These are phyloP conservation scores for Andrena flavipes DNA, from an alignment of 2,888 invertebrate genomes.

Conservation along the genomic window DNA sequence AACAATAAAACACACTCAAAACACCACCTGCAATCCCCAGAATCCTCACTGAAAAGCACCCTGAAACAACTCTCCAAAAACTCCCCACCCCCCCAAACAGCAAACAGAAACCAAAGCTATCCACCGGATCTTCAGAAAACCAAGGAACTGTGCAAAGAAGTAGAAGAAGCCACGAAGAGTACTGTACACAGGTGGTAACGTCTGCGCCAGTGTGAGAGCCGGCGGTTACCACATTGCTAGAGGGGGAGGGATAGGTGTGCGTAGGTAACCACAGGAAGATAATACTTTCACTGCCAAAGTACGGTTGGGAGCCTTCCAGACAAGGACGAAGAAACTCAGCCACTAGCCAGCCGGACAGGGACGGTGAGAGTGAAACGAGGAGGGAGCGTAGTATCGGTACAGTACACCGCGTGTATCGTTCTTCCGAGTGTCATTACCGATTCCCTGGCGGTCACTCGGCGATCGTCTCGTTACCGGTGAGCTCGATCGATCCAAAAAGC, in stretches of 20 bases:
- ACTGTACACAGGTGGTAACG: conserved; percentile 25
- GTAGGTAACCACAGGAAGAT: conserved; percentile 80
- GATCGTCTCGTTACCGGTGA: conserved; percentile 35
- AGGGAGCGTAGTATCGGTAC: conserved; percentile 73
- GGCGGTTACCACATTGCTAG: conserved; percentile 59
- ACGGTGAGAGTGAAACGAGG: conserved; percentile 61
- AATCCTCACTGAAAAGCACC: too few relatives aligned
- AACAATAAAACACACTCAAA: too few relatives aligned
- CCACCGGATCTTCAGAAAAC: neutral
- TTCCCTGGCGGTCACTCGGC: conserved; percentile 56
- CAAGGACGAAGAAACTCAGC: conserved; percentile 74
- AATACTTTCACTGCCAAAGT: conserved; percentile 84
- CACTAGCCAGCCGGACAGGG: conserved; percentile 71
- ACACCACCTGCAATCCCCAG: too few relatives aligned
- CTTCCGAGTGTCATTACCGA: conserved; percentile 71
- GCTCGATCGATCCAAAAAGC: neutral
- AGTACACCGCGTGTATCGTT: conserved; percentile 71
- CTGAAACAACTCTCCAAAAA: neutral
- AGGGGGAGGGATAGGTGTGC: conserved; percentile 65
- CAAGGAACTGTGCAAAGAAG: neutral
- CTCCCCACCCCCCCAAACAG: neutral
- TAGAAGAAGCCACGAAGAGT: neutral
- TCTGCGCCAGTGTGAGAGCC: conserved; percentile 46
- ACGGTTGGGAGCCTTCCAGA: conserved; percentile 74
- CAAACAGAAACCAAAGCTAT: neutral